A percentile compares a stretch with the other conserved stretches of the same genome.
Evolutionary conservation across 2,797 vertebrate genomes (phyloP).

Genomic region (Meda fulgida): DNA sequence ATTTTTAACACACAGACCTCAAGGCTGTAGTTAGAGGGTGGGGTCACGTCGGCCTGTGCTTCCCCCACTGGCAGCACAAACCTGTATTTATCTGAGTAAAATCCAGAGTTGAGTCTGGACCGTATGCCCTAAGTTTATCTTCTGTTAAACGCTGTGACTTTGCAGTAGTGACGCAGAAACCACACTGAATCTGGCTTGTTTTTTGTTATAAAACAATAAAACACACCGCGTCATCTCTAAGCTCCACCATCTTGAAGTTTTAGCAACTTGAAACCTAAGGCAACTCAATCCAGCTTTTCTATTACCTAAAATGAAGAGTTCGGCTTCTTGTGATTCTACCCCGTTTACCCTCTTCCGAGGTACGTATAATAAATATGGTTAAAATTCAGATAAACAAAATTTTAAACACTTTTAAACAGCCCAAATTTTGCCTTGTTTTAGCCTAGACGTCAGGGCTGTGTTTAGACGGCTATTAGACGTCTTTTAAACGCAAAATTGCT

Average conservation of each 20-base stretch:
- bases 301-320: background rate
- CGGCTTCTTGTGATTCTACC: background rate
- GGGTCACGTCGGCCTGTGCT: constrained; percentile 38
- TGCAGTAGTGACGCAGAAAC: background rate
- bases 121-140: constrained; percentile 28
- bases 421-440: too few species aligned
- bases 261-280: background rate
- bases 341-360: background rate
- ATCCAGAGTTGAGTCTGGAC: constrained; percentile 40
- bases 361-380: too few species aligned
- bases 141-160: constrained; percentile 1
- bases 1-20: constrained; percentile 51
- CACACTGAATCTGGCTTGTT: background rate
- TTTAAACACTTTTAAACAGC: too few species aligned
- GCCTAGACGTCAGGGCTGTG: too few species aligned
- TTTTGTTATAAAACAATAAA: constrained; percentile 12
- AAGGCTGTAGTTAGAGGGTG: constrained; percentile 51
- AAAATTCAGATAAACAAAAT: background rate
- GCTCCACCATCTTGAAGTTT: background rate
- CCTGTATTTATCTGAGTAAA: constrained; percentile 44
- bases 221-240: background rate
- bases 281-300: background rate
- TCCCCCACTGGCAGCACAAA: constrained; percentile 35
- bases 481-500: too few species aligned
- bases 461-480: too few species aligned